Evolutionary conservation across 1,140 invertebrate genomes (phyloP).

Genomic region (Zaprionus inermis): DNA sequence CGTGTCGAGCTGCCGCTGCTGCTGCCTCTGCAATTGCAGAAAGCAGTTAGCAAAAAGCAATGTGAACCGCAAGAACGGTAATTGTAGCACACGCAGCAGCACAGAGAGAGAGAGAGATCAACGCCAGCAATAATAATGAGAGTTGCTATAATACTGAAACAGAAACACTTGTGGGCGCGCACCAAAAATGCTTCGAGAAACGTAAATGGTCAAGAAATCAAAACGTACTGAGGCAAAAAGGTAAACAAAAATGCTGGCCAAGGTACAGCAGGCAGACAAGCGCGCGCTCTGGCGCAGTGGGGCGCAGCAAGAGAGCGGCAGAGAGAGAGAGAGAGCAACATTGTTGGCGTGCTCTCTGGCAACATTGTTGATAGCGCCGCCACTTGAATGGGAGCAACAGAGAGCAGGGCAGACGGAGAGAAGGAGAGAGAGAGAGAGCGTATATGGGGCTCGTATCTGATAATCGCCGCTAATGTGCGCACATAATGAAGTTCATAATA

Average conservation of each 20-base stretch:
- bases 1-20: conserved; percentile 8
- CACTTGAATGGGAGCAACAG: conserved; percentile 8
- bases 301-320: conserved; percentile 42
- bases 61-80: conserved; percentile 65
- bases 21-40: conserved; percentile 49
- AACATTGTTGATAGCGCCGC: conserved; percentile 68
- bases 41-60: conserved; percentile 21
- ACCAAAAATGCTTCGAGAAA: conserved; percentile 69
- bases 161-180: conserved; percentile 30
- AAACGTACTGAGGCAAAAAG: conserved; percentile 75
- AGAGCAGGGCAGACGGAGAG: not conserved
- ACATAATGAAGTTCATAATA: conserved; percentile 42
- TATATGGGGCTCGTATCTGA: conserved; percentile 43
- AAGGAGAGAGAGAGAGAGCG: too few species aligned
- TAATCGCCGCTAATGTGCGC: conserved; percentile 67
- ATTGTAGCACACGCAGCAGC: conserved; percentile 63
- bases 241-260: conserved; percentile 78
- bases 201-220: conserved; percentile 82
- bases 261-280: conserved; percentile 50
- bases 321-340: conserved; percentile 7
- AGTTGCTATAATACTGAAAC: not conserved
- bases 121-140: not conserved
- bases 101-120: conserved; percentile 10
- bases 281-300: conserved; percentile 16
- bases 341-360: conserved; percentile 41